These are phyloP conservation scores for Acronicta alni DNA, from an alignment of 2,888 invertebrate species.

Conservation along the genomic window DNA sequence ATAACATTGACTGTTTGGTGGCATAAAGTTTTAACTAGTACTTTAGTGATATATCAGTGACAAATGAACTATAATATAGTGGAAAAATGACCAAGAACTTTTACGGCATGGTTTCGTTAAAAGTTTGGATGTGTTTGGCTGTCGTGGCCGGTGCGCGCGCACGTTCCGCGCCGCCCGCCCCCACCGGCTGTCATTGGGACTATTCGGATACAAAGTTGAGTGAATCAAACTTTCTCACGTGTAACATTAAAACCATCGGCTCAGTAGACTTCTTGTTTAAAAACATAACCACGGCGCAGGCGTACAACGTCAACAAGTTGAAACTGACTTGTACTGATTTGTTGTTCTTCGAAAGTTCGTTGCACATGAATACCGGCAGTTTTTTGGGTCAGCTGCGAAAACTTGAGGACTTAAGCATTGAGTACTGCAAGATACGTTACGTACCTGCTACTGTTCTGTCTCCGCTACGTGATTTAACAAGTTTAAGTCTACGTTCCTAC, in stretches of 20 bases:
- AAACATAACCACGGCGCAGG: conserved; percentile 92
- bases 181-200: conserved; percentile 93
- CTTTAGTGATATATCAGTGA: conserved; percentile 77
- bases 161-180: conserved; percentile 89
- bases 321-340: conserved; percentile 92
- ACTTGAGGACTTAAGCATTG: conserved; percentile 93
- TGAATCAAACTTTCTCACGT: conserved; percentile 90
- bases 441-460: conserved; percentile 92
- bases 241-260: conserved; percentile 93
- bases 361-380: conserved; percentile 90
- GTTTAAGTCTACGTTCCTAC: conserved; percentile 92
- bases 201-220: conserved; percentile 88
- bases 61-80: conserved; percentile 84
- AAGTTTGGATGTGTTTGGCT: conserved; percentile 87
- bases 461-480: conserved; percentile 91
- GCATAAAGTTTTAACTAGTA: conserved; percentile 72
- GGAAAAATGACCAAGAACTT: conserved; percentile 83
- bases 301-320: conserved; percentile 92
- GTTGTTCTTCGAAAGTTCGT: conserved; percentile 92
- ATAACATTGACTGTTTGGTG: conserved; percentile 75
- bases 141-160: conserved; percentile 87
- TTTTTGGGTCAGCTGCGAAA: conserved; percentile 91
- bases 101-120: conserved; percentile 86
- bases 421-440: conserved; percentile 93
- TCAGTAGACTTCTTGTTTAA: conserved; percentile 92